Percentiles rank a stretch among this genome's conserved stretches.
Evolutionary conservation across 2,113 vertebrate species (phyloP).

Genomic region (Erinaceus europaeus): DNA sequence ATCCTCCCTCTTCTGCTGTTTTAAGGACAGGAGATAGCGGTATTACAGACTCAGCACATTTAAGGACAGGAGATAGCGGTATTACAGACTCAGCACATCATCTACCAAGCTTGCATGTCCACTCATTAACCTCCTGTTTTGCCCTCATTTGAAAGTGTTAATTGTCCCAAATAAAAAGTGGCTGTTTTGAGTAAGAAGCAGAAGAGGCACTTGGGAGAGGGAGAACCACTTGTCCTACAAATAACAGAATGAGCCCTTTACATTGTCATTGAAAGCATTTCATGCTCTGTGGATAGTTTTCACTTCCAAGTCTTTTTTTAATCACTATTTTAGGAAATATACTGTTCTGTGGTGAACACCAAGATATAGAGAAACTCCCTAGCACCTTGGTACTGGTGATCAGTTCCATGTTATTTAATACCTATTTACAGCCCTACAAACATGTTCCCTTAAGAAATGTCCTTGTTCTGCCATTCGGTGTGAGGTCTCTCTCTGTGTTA

Average conservation of each 20-base stretch:
- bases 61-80: neutral
- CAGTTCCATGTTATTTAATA: neutral
- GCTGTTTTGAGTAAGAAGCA: slow-evolving; percentile 44
- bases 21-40: neutral
- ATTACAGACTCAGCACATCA: neutral
- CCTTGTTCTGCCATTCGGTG: neutral
- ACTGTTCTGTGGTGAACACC: neutral
- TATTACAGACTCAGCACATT: too few species aligned
- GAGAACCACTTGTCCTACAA: slow-evolving; percentile 57
- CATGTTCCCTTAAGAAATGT: neutral
- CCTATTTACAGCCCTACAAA: neutral
- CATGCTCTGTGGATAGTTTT: slow-evolving; percentile 19
- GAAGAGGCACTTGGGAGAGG: slow-evolving; percentile 65
- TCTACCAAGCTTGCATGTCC: too few species aligned
- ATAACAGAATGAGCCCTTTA: slow-evolving; percentile 56
- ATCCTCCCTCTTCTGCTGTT: neutral
- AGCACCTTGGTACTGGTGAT: neutral
- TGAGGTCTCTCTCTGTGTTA: neutral
- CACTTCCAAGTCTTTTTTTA: slow-evolving; percentile 3
- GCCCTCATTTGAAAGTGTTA: slow-evolving; percentile 59
- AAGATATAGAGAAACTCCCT: neutral
- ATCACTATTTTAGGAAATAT: neutral
- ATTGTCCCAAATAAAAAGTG: slow-evolving; percentile 61
- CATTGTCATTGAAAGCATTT: slow-evolving; percentile 54
- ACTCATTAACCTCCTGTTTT: neutral